A percentile compares a stretch with the other conserved stretches of the same genome.
These are phyloP conservation scores for Eutrigla gurnardus DNA, from an alignment of 2,797 vertebrate species.

Conservation along the genomic window DNA sequence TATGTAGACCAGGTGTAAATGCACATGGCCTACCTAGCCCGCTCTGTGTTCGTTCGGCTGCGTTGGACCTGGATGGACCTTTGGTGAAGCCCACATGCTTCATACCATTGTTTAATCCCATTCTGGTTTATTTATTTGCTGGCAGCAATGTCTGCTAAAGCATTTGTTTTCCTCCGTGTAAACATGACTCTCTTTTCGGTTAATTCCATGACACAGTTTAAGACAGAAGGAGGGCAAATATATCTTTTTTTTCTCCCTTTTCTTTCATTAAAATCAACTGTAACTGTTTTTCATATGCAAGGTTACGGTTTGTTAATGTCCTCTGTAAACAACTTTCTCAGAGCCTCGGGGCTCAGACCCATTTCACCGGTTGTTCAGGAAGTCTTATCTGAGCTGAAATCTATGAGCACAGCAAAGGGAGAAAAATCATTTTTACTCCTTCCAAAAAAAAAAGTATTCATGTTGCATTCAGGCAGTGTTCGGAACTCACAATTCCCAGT, in stretches of 20 bases:
- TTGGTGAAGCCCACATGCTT: slow-evolving; percentile 32
- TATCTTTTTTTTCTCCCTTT: background rate
- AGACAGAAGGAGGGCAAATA: slow-evolving; percentile 12
- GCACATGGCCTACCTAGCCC: slow-evolving; percentile 75
- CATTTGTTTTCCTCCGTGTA: slow-evolving; percentile 46
- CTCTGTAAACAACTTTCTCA: slow-evolving; percentile 50
- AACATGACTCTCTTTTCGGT: slow-evolving; percentile 29
- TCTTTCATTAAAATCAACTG: background rate
- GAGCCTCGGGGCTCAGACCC: slow-evolving; percentile 34
- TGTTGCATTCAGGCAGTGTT: slow-evolving; percentile 50
- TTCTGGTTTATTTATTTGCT: slow-evolving; percentile 39
- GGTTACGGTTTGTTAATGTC: slow-evolving; percentile 39
- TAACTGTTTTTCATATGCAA: slow-evolving; percentile 33
- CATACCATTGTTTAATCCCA: no score
- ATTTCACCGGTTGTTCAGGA: slow-evolving; percentile 42
- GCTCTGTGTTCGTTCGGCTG: slow-evolving; percentile 45
- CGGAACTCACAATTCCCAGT: slow-evolving; percentile 52
- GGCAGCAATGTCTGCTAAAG: slow-evolving; percentile 24
- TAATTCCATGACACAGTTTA: slow-evolving; percentile 39
- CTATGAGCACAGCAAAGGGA: slow-evolving; percentile 31
- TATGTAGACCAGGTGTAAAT: slow-evolving; percentile 79
- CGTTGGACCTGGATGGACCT: slow-evolving; percentile 30
- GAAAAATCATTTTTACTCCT: slow-evolving; percentile 38
- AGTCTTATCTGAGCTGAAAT: slow-evolving; percentile 54
- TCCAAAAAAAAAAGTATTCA: slow-evolving; percentile 49